These are phyloP conservation scores for Pheosia tremula DNA, from an alignment of 2,888 invertebrate species.

Conservation along the genomic window DNA sequence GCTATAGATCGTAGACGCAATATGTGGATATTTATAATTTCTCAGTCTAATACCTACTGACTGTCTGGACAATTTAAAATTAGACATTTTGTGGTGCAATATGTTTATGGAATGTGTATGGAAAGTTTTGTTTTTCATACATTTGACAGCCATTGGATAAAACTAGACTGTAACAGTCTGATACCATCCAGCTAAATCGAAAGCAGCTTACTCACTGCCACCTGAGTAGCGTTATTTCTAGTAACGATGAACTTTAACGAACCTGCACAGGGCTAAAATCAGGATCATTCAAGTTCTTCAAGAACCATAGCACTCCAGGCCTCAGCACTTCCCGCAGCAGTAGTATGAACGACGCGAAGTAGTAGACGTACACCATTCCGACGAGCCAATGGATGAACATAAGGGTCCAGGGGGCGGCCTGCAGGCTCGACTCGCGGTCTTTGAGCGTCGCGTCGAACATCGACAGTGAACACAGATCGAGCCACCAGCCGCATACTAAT, in stretches of 20 bases:
- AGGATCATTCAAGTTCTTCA: constrained; percentile 98
- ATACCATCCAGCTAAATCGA: no score
- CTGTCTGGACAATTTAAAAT: no score
- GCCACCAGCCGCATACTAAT: constrained; percentile 99
- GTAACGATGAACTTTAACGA: constrained; percentile 19
- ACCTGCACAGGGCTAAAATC: constrained; percentile 99
- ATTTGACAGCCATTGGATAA: no score
- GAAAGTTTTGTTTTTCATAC: no score
- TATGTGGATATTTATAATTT: no score
- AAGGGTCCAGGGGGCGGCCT: constrained; percentile 96
- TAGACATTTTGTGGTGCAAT: no score
- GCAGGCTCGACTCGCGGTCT: constrained; percentile 94
- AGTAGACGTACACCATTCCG: constrained; percentile 99
- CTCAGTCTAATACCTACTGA: no score
- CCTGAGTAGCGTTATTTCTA: no score
- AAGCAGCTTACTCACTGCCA: no score
- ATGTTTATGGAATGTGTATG: no score
- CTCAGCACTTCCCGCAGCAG: constrained; percentile 96
- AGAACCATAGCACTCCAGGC: constrained; percentile 99
- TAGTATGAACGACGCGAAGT: constrained; percentile 98
- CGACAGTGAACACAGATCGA: constrained; percentile 98
- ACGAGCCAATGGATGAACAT: constrained; percentile 99
- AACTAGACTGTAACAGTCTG: no score
- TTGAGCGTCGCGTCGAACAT: constrained; percentile 95
- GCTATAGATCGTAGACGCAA: no score